Base-by-base conservation (phyloP, 2,113 vertebrate genomes). In the Nibea coibor region DNA sequence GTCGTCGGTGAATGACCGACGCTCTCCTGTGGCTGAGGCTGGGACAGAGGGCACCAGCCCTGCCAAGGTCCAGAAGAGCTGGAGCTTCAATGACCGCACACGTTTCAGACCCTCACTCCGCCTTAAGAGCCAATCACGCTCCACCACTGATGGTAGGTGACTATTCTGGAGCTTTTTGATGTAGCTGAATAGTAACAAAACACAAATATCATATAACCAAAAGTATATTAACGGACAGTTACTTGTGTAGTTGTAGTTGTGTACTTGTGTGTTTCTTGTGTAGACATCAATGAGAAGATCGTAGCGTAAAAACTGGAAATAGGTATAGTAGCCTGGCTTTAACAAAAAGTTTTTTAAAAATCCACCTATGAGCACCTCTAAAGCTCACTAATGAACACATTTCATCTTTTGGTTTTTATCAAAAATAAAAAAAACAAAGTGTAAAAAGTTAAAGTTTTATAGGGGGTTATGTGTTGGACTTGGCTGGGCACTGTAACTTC, bases 51-150 rank as follows among this genome's bases (percentile, higher is more conserved):
- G 96, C 26, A 95, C 95, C 80, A 99, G 97, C 88, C 98, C 98
- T 4, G 94, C 96, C 86, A 99, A 99, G 92, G 97, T 99, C 1
- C 97, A 99, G 91, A 99, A 99, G 93, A 99, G 98, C 93, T 99
- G 98, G 98, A 99, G 98, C 90, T 99, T 99, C 93, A 99, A 99
- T 0, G 97, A 99, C 93, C 95, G 97, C 65, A 98, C 97, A 0
- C 96, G 97, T 78, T 98, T 99, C 94, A 94, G 97, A 83, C 97
- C 98, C 31, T 99, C 98, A 0, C 96, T 99, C 15, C 95, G 97
- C 58, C 96, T 98, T 24, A 99, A 99, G 94, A 99, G 97, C 92
- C 97, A 98, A 89, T 97, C 97, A 5, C 97, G 98, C 65, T 95
- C 96, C 8, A 93, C 96, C 79, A 91, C 96, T 0, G 97, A 99